Conservation (phyloP, 2,797 vertebrate genomes). For the Danio choprae region DNA sequence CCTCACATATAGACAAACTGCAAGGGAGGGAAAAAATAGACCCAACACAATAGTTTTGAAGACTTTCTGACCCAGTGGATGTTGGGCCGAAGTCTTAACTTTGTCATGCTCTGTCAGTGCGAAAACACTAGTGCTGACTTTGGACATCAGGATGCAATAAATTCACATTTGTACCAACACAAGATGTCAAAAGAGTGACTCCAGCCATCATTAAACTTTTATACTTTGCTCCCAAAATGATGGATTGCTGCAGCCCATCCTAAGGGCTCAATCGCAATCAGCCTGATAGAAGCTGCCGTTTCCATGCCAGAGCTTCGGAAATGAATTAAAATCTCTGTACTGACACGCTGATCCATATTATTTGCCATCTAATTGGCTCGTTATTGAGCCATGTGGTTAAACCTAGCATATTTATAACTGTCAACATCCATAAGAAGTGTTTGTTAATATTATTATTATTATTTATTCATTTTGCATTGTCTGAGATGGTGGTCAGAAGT, state of each 20-base stretch:
- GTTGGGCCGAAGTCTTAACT: conserved; percentile 30
- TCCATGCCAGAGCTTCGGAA: background rate
- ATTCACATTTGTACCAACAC: conserved; percentile 40
- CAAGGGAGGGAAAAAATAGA: conserved; percentile 12
- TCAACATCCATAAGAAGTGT: background rate
- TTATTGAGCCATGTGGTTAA: background rate
- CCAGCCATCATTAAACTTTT: conserved; percentile 40
- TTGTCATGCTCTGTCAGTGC: conserved; percentile 24
- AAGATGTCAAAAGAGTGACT: conserved; percentile 44
- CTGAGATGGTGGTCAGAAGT: background rate
- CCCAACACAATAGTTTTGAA: conserved; percentile 32
- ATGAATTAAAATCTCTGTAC: conserved; percentile 11
- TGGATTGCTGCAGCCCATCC: conserved; percentile 27
- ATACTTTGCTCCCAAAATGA: conserved; percentile 42
- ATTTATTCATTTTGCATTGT: background rate
- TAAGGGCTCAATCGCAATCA: conserved; percentile 28
- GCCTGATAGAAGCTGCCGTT: conserved; percentile 3
- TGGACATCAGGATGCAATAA: conserved; percentile 27
- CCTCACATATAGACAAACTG: conserved; percentile 32
- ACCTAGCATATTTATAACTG: background rate
- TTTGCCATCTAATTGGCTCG: background rate
- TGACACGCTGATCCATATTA: conserved; percentile 17
- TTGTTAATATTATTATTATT: no score
- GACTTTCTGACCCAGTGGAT: conserved; percentile 28
- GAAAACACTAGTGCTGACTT: conserved; percentile 22